These are phyloP conservation scores for Asteroscopus sphinx DNA, from an alignment of 2,888 invertebrate species.

Conservation along the genomic window DNA sequence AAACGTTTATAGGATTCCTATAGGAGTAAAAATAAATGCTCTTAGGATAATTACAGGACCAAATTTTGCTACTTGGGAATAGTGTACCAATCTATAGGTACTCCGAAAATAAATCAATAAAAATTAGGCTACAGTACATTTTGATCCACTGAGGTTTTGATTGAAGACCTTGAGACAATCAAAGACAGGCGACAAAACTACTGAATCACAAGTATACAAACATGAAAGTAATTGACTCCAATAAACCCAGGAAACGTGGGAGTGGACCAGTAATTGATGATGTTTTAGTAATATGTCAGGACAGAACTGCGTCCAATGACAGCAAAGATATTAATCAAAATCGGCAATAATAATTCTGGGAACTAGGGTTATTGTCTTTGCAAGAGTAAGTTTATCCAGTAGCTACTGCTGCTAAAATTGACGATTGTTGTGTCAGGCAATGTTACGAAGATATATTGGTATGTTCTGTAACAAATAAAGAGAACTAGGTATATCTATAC, in stretches of 20 bases:
- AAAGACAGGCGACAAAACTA: constrained; percentile 25
- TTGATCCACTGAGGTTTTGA: constrained; percentile 3
- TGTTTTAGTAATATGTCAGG: constrained; percentile 21
- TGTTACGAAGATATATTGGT: too few relatives aligned
- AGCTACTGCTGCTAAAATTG: neutral
- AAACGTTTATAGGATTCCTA: too few relatives aligned
- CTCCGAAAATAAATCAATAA: constrained; percentile 22
- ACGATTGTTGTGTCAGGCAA: too few relatives aligned
- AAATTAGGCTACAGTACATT: constrained; percentile 12
- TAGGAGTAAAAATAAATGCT: too few relatives aligned
- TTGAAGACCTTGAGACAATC: constrained; percentile 43
- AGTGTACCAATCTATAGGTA: constrained; percentile 7
- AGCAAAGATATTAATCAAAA: constrained; percentile 1
- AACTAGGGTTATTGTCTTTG: neutral
- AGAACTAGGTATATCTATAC: too few relatives aligned
- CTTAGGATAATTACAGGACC: too few relatives aligned
- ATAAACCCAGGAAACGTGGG: constrained; percentile 29
- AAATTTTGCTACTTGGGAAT: too few relatives aligned
- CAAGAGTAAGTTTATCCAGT: neutral
- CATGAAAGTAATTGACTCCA: constrained; percentile 50
- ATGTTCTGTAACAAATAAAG: too few relatives aligned
- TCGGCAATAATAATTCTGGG: neutral
- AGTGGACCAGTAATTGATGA: constrained; percentile 40
- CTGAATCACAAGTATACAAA: constrained; percentile 28
- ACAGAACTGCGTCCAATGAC: constrained; percentile 18